phyloP scores from a whole-genome alignment of 2,888 invertebrate genomes.

The Drosophila cracens region DNA sequence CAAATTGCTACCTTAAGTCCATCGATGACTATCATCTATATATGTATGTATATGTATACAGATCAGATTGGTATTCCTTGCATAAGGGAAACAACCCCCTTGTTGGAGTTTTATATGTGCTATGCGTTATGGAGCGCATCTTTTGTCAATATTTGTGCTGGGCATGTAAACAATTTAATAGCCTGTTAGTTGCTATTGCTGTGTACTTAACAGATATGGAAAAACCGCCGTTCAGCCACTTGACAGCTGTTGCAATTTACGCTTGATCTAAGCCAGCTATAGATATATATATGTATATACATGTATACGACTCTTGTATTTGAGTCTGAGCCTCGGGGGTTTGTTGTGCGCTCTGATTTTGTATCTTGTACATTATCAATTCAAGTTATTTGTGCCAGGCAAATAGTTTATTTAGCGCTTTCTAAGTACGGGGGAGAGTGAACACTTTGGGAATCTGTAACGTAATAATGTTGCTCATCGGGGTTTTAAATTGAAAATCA shows the following conservation, averaged over 20 bases:
- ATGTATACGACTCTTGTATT: conserved; percentile 30
- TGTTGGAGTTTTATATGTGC: neutral
- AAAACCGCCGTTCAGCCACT: conserved; percentile 70
- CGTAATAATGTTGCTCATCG: neutral
- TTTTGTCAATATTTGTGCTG: conserved; percentile 75
- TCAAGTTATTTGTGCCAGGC: conserved; percentile 50
- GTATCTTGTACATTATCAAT: conserved; percentile 62
- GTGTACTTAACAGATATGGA: conserved; percentile 55
- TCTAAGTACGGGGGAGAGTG: conserved; percentile 1
- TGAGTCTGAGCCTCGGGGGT: conserved; percentile 39
- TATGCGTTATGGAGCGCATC: conserved; percentile 58
- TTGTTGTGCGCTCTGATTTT: conserved; percentile 57
- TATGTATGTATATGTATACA: neutral
- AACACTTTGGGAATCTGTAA: conserved; percentile 2
- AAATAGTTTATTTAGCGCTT: conserved; percentile 67
- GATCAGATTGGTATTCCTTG: neutral
- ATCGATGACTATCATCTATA: conserved; percentile 24
- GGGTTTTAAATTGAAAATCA: conserved; percentile 54
- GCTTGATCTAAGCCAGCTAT: conserved; percentile 64
- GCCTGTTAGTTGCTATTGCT: conserved; percentile 75
- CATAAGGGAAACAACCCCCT: conserved; percentile 30
- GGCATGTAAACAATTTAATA: conserved; percentile 82
- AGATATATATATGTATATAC: neutral
- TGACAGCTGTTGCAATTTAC: conserved; percentile 80
- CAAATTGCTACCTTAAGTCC: conserved; percentile 63